Evolutionary conservation across 2,888 invertebrate species (phyloP).

Genomic region (Diaprepes abbreviatus): DNA sequence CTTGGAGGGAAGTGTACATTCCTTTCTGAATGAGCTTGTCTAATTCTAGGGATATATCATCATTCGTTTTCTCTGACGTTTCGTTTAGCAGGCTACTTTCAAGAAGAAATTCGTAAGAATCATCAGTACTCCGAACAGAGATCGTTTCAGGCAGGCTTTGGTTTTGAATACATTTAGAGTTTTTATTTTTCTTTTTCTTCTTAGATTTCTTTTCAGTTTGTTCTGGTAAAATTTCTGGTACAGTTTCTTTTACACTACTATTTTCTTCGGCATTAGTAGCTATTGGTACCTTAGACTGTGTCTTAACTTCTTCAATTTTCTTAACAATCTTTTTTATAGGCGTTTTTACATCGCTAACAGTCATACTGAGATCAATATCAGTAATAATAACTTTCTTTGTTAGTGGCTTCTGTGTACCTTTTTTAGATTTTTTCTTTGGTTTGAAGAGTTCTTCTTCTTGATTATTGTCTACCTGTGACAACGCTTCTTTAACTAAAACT

Average conservation of each 20-base stretch:
- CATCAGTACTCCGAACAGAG: too few species aligned
- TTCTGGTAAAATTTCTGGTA: conserved; percentile 10
- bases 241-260: conserved; percentile 27
- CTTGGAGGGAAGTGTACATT: conserved; percentile 64
- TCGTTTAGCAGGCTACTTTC: conserved; percentile 55
- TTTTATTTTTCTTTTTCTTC: conserved; percentile 56
- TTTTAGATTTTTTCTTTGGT: conserved; percentile 56
- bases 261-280: conserved; percentile 2
- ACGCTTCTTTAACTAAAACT: background rate
- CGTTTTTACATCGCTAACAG: conserved; percentile 45
- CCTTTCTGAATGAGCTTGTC: conserved; percentile 66
- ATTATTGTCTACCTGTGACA: conserved; percentile 14
- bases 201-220: conserved; percentile 53
- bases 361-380: conserved; percentile 56
- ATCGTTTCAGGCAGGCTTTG: conserved; percentile 52
- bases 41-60: conserved; percentile 65
- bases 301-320: conserved; percentile 42
- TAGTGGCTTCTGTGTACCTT: conserved; percentile 54
- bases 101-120: conserved; percentile 61
- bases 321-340: conserved; percentile 48
- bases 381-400: conserved; percentile 62
- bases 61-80: conserved; percentile 61
- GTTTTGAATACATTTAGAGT: conserved; percentile 30
- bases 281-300: background rate
- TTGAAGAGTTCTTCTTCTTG: conserved; percentile 42